Percentiles rank a stretch among this genome's conserved stretches.
Evolutionary conservation across 2,113 vertebrate genomes (phyloP).

Genomic region (Pachycephala philippinensis): DNA sequence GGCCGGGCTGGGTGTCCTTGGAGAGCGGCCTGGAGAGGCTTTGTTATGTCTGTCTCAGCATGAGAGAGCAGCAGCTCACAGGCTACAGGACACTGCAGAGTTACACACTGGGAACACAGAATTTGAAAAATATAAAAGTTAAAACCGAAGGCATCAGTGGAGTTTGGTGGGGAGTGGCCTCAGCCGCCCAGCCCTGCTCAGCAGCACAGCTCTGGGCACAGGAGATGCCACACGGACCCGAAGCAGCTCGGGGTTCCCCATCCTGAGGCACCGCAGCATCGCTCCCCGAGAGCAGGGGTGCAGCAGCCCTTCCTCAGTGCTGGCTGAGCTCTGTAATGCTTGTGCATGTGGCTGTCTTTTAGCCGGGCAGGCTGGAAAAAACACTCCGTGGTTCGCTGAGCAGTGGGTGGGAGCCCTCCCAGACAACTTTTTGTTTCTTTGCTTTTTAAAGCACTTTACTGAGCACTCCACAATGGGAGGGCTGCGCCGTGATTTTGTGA

Average conservation of each 20-base stretch:
- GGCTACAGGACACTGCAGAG: too few relatives aligned
- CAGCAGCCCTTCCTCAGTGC: neutral
- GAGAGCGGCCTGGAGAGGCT: too few relatives aligned
- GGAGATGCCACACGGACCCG: fast-evolving
- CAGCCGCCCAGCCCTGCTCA: neutral
- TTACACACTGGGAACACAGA: too few relatives aligned
- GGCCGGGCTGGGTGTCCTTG: too few relatives aligned
- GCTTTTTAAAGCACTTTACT: fast-evolving
- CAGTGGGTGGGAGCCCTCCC: fast-evolving
- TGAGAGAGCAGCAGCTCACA: too few relatives aligned
- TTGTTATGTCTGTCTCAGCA: too few relatives aligned
- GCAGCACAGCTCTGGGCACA: fast-evolving
- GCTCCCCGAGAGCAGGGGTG: fast-evolving
- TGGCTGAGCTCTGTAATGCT: neutral
- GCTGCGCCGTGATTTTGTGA: fast-evolving
- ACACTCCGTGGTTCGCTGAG: fast-evolving
- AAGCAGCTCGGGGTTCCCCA: neutral
- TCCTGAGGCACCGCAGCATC: neutral
- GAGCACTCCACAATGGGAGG: neutral
- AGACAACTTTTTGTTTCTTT: neutral
- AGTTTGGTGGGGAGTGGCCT: too few relatives aligned
- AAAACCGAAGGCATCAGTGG: too few relatives aligned
- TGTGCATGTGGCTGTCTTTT: too few relatives aligned
- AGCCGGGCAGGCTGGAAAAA: neutral
- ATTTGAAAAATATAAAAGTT: too few relatives aligned